Evolutionary conservation across 1,140 invertebrate genomes (phyloP), one percentile per base, ranked within the genome.

Genomic region (Brachionus asplanchnoidis): DNA sequence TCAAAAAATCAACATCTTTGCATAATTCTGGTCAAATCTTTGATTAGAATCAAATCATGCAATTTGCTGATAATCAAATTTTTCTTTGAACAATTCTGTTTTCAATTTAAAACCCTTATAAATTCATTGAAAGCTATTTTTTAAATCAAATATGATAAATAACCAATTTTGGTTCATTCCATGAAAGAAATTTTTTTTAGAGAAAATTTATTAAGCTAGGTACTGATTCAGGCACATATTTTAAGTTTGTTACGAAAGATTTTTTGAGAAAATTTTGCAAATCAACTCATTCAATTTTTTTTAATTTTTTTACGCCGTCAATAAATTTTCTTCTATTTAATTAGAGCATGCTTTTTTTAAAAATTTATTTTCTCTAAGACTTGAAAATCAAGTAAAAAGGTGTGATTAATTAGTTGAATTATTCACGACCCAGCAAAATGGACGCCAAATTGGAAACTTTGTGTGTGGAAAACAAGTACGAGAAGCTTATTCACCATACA

Each of bases 401-500:
- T 53, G 46, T 53, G 46, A 53, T 53, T 53, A 53, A 53, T 53
- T 12, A 14, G 46, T 50, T 50, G 46, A 50, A n/a, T 50, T 53
- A n/a, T 53, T 53, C 46, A 17, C 46, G n/a, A 53, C 46, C 46
- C 0, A 53, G 3, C 17, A 53, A 14, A 60, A 73, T 73, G 68
- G 68, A 73, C 17, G 7, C 36, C 17, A 73, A 73, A 73, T 40
- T 73, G n/a, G 36, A 73, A 40, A 42, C 9, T 26, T 50, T 77
- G n/a, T 77, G 20, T 12, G 42, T 77, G 20, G 73, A 77, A 28
- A 77, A 77, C 44, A 75, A 65, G 36, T 85, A 60, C 12, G 36
- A 65, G 32, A 66, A 53, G 12, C 40, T 70, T 40, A 12, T 50
- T n/a, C 14, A 32, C 42, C 53, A 85, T 20, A 79, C 26, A 3